Percentiles rank a stretch among this genome's conserved stretches.
These are phyloP conservation scores for Ceyx erithaca DNA, from an alignment of 2,797 vertebrate species.

Conservation along the genomic window DNA sequence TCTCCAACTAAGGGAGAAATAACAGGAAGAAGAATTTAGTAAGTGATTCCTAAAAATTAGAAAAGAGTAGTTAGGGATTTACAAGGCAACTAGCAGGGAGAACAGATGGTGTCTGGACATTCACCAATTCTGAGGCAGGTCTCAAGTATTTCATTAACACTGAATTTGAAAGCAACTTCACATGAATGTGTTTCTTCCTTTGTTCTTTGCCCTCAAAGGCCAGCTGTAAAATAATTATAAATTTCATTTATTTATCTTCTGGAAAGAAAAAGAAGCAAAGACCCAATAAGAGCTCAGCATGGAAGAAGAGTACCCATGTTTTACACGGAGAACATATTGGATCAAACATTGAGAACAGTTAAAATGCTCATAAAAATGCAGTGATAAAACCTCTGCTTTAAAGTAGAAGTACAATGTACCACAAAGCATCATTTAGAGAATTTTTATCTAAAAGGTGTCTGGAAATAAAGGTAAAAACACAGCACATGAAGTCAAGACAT, in stretches of 20 bases:
- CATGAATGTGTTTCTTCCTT: conserved; percentile 4
- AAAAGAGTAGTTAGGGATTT: conserved; percentile 28
- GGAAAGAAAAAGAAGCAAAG: conserved; percentile 20
- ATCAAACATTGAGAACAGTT: not conserved
- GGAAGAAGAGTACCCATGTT: not conserved
- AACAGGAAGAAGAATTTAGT: not conserved
- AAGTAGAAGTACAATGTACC: not conserved
- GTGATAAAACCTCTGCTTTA: not conserved
- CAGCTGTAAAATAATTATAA: not conserved
- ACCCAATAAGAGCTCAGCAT: not conserved
- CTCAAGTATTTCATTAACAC: conserved; percentile 18
- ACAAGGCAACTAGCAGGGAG: not conserved
- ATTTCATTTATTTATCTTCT: conserved; percentile 20
- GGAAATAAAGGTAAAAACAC: not conserved
- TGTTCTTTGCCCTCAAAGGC: conserved; percentile 1
- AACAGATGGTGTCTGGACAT: conserved; percentile 39
- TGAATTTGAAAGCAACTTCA: conserved; percentile 39
- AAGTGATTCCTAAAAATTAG: not conserved
- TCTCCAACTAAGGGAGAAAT: not conserved
- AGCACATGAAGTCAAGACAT: not conserved
- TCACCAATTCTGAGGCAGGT: not conserved
- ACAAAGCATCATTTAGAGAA: not conserved
- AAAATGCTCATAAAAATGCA: not conserved
- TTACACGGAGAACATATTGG: not conserved
- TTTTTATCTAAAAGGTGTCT: not conserved